Evolutionary conservation across 2,888 invertebrate species (phyloP).

Genomic region (Eurytoma californica): DNA sequence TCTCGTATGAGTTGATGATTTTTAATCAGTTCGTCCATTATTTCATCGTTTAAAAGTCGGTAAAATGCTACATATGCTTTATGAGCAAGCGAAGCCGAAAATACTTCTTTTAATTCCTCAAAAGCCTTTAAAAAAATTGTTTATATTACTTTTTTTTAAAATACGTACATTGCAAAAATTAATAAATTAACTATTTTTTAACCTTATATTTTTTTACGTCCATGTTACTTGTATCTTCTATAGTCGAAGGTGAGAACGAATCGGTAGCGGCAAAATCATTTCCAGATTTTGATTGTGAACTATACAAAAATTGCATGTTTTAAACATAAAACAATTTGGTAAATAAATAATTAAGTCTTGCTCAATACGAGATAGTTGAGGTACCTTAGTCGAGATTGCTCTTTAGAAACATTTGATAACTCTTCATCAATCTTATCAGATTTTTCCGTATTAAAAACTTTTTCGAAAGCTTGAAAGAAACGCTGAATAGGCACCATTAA

Average conservation of each 20-base stretch:
- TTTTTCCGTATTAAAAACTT: constrained; percentile 77
- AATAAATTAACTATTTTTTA: constrained; percentile 8
- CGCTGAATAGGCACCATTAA: constrained; percentile 82
- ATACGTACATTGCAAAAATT: constrained; percentile 8
- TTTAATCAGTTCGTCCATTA: constrained; percentile 83
- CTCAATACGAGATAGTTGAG: not conserved
- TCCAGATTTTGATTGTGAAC: constrained; percentile 34
- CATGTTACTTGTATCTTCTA: constrained; percentile 63
- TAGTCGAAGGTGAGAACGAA: constrained; percentile 79
- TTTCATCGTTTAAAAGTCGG: constrained; percentile 83
- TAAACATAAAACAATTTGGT: too few species aligned
- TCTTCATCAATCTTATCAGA: constrained; percentile 54
- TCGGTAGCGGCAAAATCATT: constrained; percentile 75
- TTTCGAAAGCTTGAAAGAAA: constrained; percentile 89
- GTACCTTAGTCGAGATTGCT: constrained; percentile 55
- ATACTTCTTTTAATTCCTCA: constrained; percentile 88
- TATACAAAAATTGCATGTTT: not conserved
- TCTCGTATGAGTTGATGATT: constrained; percentile 87
- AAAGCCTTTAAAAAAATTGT: constrained; percentile 77
- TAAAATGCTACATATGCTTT: constrained; percentile 86
- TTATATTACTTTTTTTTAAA: constrained; percentile 6
- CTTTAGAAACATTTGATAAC: constrained; percentile 49
- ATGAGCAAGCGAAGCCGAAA: constrained; percentile 90
- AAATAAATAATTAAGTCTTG: too few species aligned
- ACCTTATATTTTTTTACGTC: constrained; percentile 70